Evolutionary conservation across 2,888 invertebrate species (phyloP), one percentile per base, ranked within the genome.

Genomic region (Cyclophora albipunctata): DNA sequence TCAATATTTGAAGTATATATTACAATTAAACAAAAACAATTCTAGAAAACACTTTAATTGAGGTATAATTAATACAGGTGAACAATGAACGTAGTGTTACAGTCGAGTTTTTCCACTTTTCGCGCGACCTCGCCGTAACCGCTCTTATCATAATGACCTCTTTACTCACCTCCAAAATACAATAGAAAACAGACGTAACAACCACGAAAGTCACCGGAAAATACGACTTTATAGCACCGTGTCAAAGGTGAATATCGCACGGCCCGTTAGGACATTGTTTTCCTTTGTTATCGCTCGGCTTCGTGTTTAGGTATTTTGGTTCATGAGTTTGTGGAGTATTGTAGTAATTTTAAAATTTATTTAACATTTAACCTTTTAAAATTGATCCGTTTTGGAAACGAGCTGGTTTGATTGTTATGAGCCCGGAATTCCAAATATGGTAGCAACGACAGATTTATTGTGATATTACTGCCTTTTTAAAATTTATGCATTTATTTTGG

Each of bases 81-180:
- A 43, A 43, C 43, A 43, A 43, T 43, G 20, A 20, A 37, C 6
- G 45, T 43, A 20, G 20, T 48, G 47, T 42, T 52, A 47, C 59
- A 56, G 55, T 53, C 37, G 37, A 54, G 64, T 69, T 75, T 79
- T 81, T 77, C 75, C 71, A 69, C 67, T 80, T 83, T 80, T 75
- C 81, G 75, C 66, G 67, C 72, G 81, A 84, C 84, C 84, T 84
- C 78, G 73, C 65, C 52, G 64, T 65, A 64, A 66, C 69, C 57
- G 59, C 58, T 73, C 76, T 85, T 87, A 86, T 86, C 86, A 80
- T 65, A 20, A 66, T 81, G 85, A 86, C 86, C 86, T 75, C 81
- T 78, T 85, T 86, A 71, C 77, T 63, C 74, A 75, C 75, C 73
- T 73, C 54, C 63, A 54, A 51, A 49, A 47, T 49, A 42, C 54